Conservation (phyloP, 1,140 invertebrate genomes). For the Pseudobourletiella spinata region DNA sequence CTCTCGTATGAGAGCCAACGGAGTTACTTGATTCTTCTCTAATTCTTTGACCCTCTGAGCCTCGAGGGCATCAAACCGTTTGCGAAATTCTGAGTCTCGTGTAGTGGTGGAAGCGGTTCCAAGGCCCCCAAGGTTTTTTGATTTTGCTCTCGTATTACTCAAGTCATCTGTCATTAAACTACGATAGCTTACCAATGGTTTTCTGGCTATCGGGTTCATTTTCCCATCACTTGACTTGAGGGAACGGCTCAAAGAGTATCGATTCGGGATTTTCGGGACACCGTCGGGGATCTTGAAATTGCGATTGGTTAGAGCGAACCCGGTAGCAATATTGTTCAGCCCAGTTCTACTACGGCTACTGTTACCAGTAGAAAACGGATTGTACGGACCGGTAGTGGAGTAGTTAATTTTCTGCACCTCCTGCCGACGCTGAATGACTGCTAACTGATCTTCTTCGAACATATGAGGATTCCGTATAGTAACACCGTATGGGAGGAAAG, state of each 20-base stretch:
- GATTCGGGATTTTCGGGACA: neutral
- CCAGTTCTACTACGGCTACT: neutral
- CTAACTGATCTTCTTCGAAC: slow-evolving; percentile 1
- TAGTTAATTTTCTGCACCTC: neutral
- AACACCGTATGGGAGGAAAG: slow-evolving; percentile 2
- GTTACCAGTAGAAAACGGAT: neutral
- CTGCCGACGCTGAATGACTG: neutral
- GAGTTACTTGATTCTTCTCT: too few relatives aligned
- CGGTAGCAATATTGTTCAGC: neutral
- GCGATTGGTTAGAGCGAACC: neutral
- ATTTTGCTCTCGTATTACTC: too few relatives aligned
- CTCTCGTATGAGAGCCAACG: too few relatives aligned
- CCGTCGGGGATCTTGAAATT: neutral
- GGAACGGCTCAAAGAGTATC: neutral
- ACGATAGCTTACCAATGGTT: neutral
- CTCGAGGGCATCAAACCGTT: neutral
- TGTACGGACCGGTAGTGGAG: neutral
- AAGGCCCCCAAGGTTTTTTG: neutral
- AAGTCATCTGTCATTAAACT: too few relatives aligned
- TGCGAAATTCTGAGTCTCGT: neutral
- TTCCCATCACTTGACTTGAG: neutral
- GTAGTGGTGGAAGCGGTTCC: neutral
- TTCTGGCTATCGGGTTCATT: neutral
- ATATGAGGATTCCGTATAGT: slow-evolving; percentile 4
- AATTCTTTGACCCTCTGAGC: neutral